Base-by-base conservation (phyloP, 1,140 invertebrate genomes). In the Hyphantria cunea region DNA sequence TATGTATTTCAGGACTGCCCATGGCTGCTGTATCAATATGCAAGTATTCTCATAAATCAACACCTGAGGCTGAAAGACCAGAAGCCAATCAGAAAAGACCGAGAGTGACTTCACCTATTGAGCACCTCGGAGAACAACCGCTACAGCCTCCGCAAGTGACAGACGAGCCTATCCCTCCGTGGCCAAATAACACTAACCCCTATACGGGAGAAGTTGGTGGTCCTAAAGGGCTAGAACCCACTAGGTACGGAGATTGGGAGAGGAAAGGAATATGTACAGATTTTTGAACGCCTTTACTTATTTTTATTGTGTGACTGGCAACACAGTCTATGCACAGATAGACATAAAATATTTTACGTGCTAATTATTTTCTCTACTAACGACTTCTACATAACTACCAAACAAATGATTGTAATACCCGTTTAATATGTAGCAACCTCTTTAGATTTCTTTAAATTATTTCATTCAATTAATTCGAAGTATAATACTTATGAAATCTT, bases 181-280 rank as follows among this genome's bases (percentile, higher is more conserved):
- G 95, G 93, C 97, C 98, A 6, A 93, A 99, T 85, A 94, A 96
- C 74, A 95, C 91, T 8, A 99, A 99, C 92, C 98, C 98, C 7
- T 74, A 94, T 62, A 99, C 98, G 12, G 99, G 98, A n/a, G 98
- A 99, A 93, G 91, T 97, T 59, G 97, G 97, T 64, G 99, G 99
- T 9, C 99, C 99, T 7, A 92, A 93, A 78, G 99, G 99, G 13
- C 99, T 98, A 2, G 99, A 99, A 92, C 99, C 99, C 33, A 99
- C 99, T 32, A 93, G 99, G 71, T 99, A 99, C 92, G 99, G 98
- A 5, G 99, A 99, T 92, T 99, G 99, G 99, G 99, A 99, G 86
- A 93, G 98, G 68, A 99, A 99, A 92, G 99, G 99, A 60, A 92
- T 98, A 81, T 98, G 99, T 10, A 94, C 96, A 8, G 99, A 99